Evolutionary conservation across 2,888 invertebrate species (phyloP).

Genomic region (Agriopis aurantiaria): DNA sequence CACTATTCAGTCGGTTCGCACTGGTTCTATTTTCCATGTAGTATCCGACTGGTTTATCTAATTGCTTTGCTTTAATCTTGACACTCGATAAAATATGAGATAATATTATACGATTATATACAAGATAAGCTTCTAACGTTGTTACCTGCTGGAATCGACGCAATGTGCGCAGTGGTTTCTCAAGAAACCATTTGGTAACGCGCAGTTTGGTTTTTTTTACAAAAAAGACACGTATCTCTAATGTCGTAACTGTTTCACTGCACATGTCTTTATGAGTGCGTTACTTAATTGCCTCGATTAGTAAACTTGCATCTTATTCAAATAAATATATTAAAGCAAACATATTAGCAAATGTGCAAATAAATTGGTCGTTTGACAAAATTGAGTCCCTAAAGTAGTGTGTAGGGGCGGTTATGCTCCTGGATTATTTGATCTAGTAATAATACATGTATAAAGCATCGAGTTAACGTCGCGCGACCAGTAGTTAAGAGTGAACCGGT

Average conservation of each 20-base stretch:
- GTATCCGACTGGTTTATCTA: constrained; percentile 36
- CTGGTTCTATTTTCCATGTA: constrained; percentile 36
- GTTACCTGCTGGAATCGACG: constrained; percentile 10
- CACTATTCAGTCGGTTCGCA: constrained; percentile 30
- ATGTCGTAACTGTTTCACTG: constrained; percentile 54
- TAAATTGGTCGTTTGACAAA: constrained; percentile 18
- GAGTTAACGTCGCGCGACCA: constrained; percentile 61
- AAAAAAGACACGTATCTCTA: constrained; percentile 54
- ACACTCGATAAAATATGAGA: constrained; percentile 31
- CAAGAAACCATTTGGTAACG: constrained; percentile 51
- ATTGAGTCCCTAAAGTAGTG: constrained; percentile 6
- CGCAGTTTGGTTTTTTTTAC: constrained; percentile 41
- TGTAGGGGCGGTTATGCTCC: neutral
- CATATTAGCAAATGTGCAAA: constrained; percentile 7
- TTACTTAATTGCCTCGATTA: constrained; percentile 48
- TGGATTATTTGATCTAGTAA: constrained; percentile 24
- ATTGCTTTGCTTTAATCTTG: constrained; percentile 40
- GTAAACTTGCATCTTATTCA: constrained; percentile 31
- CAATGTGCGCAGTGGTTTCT: constrained; percentile 41
- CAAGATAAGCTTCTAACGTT: constrained; percentile 13
- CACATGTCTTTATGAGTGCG: constrained; percentile 40
- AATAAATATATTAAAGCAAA: constrained; percentile 12
- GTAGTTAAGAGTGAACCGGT: constrained; percentile 64
- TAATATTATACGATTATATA: constrained; percentile 32
- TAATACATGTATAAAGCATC: constrained; percentile 53